Evolutionary conservation across 2,113 vertebrate genomes (phyloP), one percentile per base, ranked within the genome.

Genomic region (Charadrius vociferus): DNA sequence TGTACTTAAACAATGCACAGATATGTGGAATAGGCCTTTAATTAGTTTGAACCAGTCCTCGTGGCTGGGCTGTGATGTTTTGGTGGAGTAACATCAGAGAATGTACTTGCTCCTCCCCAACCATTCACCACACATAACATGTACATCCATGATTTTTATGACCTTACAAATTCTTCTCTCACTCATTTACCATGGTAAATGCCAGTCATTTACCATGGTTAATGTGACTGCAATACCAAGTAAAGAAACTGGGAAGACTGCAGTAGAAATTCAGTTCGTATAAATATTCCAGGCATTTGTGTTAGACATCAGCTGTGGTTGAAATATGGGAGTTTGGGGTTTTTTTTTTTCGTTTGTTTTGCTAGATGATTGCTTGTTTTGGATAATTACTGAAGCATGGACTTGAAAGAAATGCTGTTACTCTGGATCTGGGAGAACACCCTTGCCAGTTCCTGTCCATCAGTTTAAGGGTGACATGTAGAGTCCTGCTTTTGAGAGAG

Each of bases 81-180:
- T 85, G 34, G 26, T 66, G 50, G 43, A 23, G 61, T 81, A 74
- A 67, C 17, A 56, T 45, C 62, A 77, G 30, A 85, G 36, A 79
- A 85, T 47, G 29, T 52, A 9, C 30, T 91, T 88, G 36, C 15
- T 91, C 29, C 37, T 85, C n/a, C 45, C 22, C 59, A 80, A 1
- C n/a, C 29, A 45, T 90, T 94, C 75, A 88, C 82, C 72, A 80
- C 11, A 4, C 8, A 2, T 80, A 77, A 59, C 63, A 39, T 14
- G 24, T 41, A 53, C 30, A 55, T 32, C 84, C 50, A 75, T 72
- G 32, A 97, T 75, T 90, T 94, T 95, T 90, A 83, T 77, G 37
- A 59, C 30, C 17, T 89, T 93, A 49, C 39, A 87, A 61, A 93
- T 96, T 94, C 45, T 81, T 95, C 73, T 67, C 43, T 96, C 24